Evolutionary conservation across 1,140 invertebrate genomes (phyloP).

Genomic region (Triops longicaudatus): DNA sequence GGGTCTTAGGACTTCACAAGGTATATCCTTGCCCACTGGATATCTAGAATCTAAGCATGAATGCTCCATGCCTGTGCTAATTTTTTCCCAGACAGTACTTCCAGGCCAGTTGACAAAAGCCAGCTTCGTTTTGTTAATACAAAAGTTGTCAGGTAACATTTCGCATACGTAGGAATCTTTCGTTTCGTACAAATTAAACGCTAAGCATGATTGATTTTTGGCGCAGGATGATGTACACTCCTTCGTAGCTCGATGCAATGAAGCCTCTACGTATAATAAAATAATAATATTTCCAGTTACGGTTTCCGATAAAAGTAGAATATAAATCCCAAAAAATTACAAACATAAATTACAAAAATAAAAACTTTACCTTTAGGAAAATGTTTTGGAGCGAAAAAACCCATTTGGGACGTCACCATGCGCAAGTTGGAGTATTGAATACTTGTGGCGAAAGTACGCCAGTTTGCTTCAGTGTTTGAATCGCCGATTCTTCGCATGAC

Average conservation of each 20-base stretch:
- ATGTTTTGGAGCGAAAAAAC: not conserved
- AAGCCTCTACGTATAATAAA: not conserved
- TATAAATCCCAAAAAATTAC: not conserved
- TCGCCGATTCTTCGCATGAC: not conserved
- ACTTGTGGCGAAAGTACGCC: not conserved
- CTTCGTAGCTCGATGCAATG: not conserved
- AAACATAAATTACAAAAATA: not conserved
- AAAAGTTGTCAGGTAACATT: not conserved
- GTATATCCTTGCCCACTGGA: not conserved
- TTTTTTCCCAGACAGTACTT: not conserved
- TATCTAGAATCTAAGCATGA: not conserved
- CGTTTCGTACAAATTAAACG: not conserved
- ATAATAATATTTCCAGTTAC: too few relatives aligned
- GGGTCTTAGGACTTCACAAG: not conserved
- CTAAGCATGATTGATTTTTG: not conserved
- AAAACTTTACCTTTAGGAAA: not conserved
- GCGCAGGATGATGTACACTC: not conserved
- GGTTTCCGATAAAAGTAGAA: too few relatives aligned
- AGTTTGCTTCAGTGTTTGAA: not conserved
- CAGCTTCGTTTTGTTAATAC: not conserved
- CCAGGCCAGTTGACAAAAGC: not conserved
- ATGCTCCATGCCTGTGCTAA: not conserved
- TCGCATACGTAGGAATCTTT: not conserved
- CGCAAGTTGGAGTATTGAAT: not conserved
- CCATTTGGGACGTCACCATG: not conserved